A percentile compares a stretch with the other conserved stretches of the same genome.
Evolutionary conservation across 2,113 vertebrate species (phyloP).

Genomic region (Misgurnus mizolepis): DNA sequence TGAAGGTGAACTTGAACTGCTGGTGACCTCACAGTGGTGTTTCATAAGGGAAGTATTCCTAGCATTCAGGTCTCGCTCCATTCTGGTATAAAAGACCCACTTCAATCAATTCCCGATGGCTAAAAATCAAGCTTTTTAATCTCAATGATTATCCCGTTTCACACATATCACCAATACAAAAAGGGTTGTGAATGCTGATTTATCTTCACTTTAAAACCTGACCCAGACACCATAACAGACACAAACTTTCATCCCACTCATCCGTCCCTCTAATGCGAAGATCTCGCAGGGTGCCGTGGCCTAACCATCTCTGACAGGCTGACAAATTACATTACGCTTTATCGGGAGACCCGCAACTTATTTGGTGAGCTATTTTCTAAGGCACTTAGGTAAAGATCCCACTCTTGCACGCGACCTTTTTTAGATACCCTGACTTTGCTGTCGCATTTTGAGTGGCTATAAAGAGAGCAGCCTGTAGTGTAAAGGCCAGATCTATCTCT

Average conservation of each 20-base stretch:
- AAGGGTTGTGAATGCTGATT: not conserved
- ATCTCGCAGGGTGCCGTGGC: not conserved
- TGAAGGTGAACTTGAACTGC: not conserved
- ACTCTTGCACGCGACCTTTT: constrained; percentile 16
- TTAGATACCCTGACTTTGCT: not conserved
- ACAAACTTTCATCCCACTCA: not conserved
- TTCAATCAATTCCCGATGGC: not conserved
- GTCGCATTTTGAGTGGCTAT: not conserved
- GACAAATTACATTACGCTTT: constrained; percentile 53
- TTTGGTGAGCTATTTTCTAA: constrained; percentile 20
- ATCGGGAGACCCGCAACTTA: constrained; percentile 20
- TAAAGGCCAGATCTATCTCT: constrained; percentile 17
- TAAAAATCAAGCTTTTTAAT: not conserved
- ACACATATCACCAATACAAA: not conserved
- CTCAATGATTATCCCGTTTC: not conserved
- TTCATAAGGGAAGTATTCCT: not conserved
- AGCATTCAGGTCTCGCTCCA: not conserved
- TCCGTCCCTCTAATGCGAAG: not conserved
- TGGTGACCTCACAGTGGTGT: not conserved
- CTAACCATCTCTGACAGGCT: constrained; percentile 39
- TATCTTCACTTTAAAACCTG: not conserved
- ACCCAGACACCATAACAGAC: not conserved
- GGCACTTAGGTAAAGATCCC: constrained; percentile 12
- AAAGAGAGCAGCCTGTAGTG: constrained; percentile 1
- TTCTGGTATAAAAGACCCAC: not conserved